Evolutionary conservation across 2,888 invertebrate genomes (phyloP).

Genomic region (Eilema depressum): DNA sequence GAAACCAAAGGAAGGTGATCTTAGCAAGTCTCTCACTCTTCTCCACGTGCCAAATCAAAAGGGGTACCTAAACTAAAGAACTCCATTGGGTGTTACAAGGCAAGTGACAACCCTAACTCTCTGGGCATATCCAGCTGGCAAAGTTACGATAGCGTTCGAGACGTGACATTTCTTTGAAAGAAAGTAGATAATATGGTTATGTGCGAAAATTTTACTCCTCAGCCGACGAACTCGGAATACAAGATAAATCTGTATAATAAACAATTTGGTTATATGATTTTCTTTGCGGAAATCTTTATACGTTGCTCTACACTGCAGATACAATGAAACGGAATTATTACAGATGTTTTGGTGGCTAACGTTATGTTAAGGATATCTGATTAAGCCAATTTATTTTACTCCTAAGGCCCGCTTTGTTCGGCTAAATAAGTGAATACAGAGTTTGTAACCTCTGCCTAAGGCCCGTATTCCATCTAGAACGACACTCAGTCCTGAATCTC

Average conservation of each 20-base stretch:
- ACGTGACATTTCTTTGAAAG: slow-evolving; percentile 46
- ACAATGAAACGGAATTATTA: neutral
- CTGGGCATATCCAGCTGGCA: slow-evolving; percentile 34
- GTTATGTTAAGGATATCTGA: neutral
- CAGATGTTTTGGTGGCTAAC: neutral
- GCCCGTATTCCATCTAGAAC: too few relatives aligned
- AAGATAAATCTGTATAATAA: slow-evolving; percentile 2
- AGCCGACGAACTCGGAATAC: slow-evolving; percentile 34
- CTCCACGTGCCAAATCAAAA: too few relatives aligned
- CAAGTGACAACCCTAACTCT: slow-evolving; percentile 34
- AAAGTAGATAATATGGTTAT: slow-evolving; percentile 44
- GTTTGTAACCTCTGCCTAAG: too few relatives aligned
- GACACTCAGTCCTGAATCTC: too few relatives aligned
- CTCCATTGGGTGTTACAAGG: neutral
- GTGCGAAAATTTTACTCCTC: slow-evolving; percentile 35
- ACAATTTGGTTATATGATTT: slow-evolving; percentile 1
- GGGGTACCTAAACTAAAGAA: neutral
- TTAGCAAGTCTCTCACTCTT: too few relatives aligned
- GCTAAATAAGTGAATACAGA: too few relatives aligned
- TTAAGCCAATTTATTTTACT: too few relatives aligned
- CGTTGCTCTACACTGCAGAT: neutral
- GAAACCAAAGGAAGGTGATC: too few relatives aligned
- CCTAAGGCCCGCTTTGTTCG: too few relatives aligned
- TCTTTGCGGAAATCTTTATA: neutral
- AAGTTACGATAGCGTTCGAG: slow-evolving; percentile 41